These are phyloP conservation scores for Eumaeus atala DNA, from an alignment of 1,140 invertebrate genomes.

Conservation along the genomic window DNA sequence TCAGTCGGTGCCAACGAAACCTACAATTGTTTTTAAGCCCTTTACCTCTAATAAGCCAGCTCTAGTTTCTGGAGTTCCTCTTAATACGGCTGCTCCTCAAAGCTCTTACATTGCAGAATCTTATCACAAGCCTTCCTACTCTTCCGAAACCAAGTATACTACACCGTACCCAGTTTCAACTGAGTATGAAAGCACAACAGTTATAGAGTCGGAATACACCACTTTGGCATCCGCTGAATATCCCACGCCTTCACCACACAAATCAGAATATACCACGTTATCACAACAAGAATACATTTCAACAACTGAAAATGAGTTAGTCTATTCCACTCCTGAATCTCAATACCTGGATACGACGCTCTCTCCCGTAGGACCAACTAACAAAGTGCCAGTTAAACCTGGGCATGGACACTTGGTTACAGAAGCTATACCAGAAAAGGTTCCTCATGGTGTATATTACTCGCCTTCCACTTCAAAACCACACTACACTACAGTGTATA, in stretches of 20 bases:
- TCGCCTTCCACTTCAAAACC: too few relatives aligned
- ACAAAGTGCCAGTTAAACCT: background rate
- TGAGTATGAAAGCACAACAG: background rate
- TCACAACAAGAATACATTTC: background rate
- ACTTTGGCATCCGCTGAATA: background rate
- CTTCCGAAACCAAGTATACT: background rate
- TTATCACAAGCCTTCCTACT: background rate
- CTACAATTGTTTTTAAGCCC: background rate
- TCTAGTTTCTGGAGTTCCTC: background rate
- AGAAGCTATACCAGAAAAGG: constrained; percentile 2
- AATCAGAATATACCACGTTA: background rate
- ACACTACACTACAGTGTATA: too few relatives aligned
- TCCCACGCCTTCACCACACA: background rate
- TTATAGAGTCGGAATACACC: background rate
- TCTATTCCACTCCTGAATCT: background rate
- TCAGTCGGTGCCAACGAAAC: background rate
- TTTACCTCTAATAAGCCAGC: background rate
- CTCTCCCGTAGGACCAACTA: too few relatives aligned
- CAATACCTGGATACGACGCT: background rate
- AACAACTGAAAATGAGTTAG: background rate
- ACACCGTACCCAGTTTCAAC: background rate
- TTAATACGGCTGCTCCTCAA: background rate
- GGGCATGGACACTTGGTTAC: background rate
- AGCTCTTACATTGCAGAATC: background rate
- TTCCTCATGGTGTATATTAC: too few relatives aligned